Base-by-base conservation (phyloP, 2,888 invertebrate genomes). In the Drosophila meridionalis region DNA sequence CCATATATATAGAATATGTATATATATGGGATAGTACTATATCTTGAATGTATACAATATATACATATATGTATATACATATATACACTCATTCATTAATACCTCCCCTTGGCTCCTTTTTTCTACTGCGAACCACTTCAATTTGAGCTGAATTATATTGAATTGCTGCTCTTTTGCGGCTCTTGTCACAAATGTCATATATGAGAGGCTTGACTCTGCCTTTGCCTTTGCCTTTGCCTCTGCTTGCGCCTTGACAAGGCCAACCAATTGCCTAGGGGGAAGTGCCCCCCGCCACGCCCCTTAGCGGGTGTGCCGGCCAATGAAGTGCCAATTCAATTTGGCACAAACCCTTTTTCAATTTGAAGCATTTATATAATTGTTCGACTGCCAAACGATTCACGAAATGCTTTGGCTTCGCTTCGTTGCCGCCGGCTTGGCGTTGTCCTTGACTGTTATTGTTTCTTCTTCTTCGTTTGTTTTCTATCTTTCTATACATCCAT, bases 381-480 rank as follows among this genome's bases (percentile, higher is more conserved):
- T 20, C 20, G 20, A 20, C 20, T 45, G 63, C 45, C 63, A 55
- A 57, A 26, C 53, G 47, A 52, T 42, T 36, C 45, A 48, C 38
- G 14, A 47, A 66, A 32, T 38, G 36, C 28, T 57, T 58, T 66
- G 61, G 58, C 67, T 72, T 60, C 59, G 50, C 47, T 73, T 58
- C 48, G 28, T 48, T 48, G 79, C 64, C 80, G 77, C 76, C 83
- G 67, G 66, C 80, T 65, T 70, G 80, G 71, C 79, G 83, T 69
- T 80, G 79, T 82, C 83, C 83, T 80, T 80, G 79, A 72, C 72
- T 53, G 53, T 56, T 20, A 20, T 2, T 34, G 50, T 61, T 47
- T 26, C 2, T 2, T 28, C 6, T 42, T 26, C 43, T 26, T 4
- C 52, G 20, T 20, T 53, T 57, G 12, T 53, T 52, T 53, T 34